Percentiles rank a stretch among this genome's conserved stretches.
These are phyloP conservation scores for Hormiphora californensis DNA, from an alignment of 37 sponge, comb jelly and placozoan genomes.

Conservation along the genomic window DNA sequence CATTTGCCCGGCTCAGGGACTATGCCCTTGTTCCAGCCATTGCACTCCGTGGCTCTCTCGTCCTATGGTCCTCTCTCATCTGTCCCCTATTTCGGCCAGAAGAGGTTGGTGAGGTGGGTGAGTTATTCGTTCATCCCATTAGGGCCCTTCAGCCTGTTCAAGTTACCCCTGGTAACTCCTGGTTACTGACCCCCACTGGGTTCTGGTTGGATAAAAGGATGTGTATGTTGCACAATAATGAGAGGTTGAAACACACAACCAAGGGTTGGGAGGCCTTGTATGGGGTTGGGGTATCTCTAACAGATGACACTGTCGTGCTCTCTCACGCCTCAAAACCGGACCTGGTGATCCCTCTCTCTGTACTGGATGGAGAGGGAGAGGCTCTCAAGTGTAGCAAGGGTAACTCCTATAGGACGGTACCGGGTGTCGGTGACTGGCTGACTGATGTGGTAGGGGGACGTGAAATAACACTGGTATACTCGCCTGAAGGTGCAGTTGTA, in stretches of 20 bases:
- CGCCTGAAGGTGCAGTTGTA: background rate
- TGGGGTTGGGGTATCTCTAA: background rate
- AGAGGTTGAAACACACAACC: constrained; percentile 31
- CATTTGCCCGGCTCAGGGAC: too few relatives aligned
- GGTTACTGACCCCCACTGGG: background rate
- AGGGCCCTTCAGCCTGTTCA: constrained; percentile 24
- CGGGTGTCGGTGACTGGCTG: constrained; percentile 35
- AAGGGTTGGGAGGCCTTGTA: constrained; percentile 20
- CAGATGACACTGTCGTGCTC: background rate
- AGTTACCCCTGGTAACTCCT: background rate
- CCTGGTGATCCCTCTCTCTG: background rate
- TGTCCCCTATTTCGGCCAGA: background rate
- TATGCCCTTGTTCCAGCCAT: background rate
- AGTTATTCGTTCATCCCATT: constrained; percentile 12
- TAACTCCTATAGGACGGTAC: background rate
- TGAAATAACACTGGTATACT: constrained; percentile 10
- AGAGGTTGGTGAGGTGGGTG: constrained; percentile 14
- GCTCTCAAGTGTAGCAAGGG: background rate
- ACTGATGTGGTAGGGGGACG: background rate
- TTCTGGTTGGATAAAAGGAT: constrained; percentile 26
- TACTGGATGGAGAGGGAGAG: background rate
- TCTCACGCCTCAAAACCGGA: background rate
- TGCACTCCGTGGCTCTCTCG: background rate
- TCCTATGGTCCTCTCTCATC: background rate
- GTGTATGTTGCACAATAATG: constrained; percentile 49